Percentiles rank a stretch among this genome's conserved stretches.
Conservation (phyloP, 2,113 vertebrate genomes). For the Beaufortia kweichowensis region DNA sequence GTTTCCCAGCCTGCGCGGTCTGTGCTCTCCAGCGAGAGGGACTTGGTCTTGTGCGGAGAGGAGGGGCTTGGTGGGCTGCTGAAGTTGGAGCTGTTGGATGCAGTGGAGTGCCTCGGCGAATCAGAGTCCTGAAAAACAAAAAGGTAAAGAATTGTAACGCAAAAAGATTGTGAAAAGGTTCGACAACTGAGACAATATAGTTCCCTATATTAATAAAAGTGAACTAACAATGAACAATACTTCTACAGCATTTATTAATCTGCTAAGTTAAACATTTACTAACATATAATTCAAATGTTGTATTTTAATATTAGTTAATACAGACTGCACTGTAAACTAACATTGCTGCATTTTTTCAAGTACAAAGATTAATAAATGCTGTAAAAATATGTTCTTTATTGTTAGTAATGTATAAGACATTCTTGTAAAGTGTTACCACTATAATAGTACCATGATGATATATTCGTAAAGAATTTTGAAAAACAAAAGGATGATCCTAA, state of each 20-base stretch:
- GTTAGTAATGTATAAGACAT: too few relatives aligned
- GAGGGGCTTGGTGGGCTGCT: slow-evolving; percentile 96
- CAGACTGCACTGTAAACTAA: too few relatives aligned
- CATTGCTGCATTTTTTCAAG: too few relatives aligned
- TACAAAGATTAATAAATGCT: too few relatives aligned
- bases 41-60: slow-evolving; percentile 96
- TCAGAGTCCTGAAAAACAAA: slow-evolving; percentile 86
- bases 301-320: too few relatives aligned
- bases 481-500: background rate
- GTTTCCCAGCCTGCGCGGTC: slow-evolving; percentile 95
- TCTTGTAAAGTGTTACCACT: too few relatives aligned
- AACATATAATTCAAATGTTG: too few relatives aligned
- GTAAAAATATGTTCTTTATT: too few relatives aligned
- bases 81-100: slow-evolving; percentile 98
- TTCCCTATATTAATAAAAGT: too few relatives aligned
- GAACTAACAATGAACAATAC: too few relatives aligned
- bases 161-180: background rate
- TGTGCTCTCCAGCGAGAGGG: slow-evolving; percentile 94
- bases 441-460: background rate
- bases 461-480: background rate
- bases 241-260: too few relatives aligned
- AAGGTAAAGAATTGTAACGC: background rate
- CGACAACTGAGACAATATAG: background rate
- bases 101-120: slow-evolving; percentile 94
- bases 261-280: too few relatives aligned